Evolutionary conservation across 2,888 invertebrate genomes (phyloP), one percentile per base, ranked within the genome.

Genomic region (Cerastis leucographa): DNA sequence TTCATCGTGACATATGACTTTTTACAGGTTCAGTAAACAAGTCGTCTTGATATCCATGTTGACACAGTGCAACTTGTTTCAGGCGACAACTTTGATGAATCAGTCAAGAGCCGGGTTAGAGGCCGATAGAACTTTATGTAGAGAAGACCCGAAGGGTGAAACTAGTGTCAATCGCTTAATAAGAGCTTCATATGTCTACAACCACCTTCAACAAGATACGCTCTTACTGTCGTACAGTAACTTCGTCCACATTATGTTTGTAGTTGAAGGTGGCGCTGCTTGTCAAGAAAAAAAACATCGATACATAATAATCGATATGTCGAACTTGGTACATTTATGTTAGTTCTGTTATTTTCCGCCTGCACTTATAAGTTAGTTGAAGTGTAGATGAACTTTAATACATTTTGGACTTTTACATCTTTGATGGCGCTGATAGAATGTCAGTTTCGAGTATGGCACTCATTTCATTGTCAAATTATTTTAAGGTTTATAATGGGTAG

Each of bases 381-480:
- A 25, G 56, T 56, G 19, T 61, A 61, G 19, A 19, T 19, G 19
- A 29, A 4, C 4, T 29, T 59, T 59, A 62, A 40, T 62, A 62
- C 14, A 35, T 42, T 64, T n/a, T 64, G 22, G 42, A 42, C 0
- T n/a, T 14, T 42, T 42, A 0, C 3, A 40, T 42, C 22, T 42
- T 42, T n/a, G 2, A 8, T 64, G 9, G 19, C 29, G 7, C 64
- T 64, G n/a, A 4, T 64, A 12, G 8, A 40, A 42, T 42, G 8
- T 64, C 12, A 83, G 42, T 65, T 69, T n/a, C n/a, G 44, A 66
- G 65, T 85, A 85, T 83, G 82, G 85, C 85, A 85, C 85, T 76
- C 54, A 72, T 49, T 74, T 67, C 11, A 67, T 35, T 67, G 17
- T 70, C 17, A 61, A 70, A 54, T 71, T 35, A 59, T 64, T n/a